Percentiles rank a stretch among this genome's conserved stretches.
Conservation (phyloP, 2,888 invertebrate species). For the Hermodice carunculata region DNA sequence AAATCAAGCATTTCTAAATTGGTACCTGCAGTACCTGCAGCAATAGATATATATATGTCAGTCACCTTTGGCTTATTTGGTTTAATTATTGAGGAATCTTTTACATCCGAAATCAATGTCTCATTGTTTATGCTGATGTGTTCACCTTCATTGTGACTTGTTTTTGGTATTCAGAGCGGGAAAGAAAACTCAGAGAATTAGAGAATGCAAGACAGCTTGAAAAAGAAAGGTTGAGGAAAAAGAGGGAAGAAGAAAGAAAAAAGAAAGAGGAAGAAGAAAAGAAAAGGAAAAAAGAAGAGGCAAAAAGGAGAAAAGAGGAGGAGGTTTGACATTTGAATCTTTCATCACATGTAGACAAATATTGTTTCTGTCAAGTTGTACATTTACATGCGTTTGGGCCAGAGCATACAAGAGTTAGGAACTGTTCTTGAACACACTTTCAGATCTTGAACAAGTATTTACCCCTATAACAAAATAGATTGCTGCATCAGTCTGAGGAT, state of each 20-base stretch:
- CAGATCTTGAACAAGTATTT: too few relatives aligned
- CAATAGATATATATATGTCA: too few relatives aligned
- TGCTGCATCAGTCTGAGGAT: too few relatives aligned
- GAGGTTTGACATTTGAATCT: too few relatives aligned
- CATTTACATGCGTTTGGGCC: background rate
- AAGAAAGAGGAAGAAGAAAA: slow-evolving; percentile 42
- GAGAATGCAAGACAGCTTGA: slow-evolving; percentile 34
- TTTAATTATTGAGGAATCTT: background rate
- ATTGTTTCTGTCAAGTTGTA: too few relatives aligned
- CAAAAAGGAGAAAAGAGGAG: slow-evolving; percentile 44
- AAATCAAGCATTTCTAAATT: background rate
- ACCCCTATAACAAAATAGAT: too few relatives aligned
- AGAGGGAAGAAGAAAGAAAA: slow-evolving; percentile 44
- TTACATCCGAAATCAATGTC: background rate
- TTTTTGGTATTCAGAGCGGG: slow-evolving; percentile 41
- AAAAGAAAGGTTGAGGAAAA: slow-evolving; percentile 41
- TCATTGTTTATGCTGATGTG: background rate
- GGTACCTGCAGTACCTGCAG: too few relatives aligned
- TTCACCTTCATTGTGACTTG: too few relatives aligned
- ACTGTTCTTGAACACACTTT: too few relatives aligned
- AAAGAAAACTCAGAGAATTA: slow-evolving; percentile 40
- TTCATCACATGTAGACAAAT: too few relatives aligned
- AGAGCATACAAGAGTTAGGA: too few relatives aligned
- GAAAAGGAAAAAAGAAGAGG: slow-evolving; percentile 37
- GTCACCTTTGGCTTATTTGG: too few relatives aligned